Evolutionary conservation across 2,113 vertebrate genomes (phyloP), one percentile per base, ranked within the genome.

Genomic region (Phrynosoma blainvillii): DNA sequence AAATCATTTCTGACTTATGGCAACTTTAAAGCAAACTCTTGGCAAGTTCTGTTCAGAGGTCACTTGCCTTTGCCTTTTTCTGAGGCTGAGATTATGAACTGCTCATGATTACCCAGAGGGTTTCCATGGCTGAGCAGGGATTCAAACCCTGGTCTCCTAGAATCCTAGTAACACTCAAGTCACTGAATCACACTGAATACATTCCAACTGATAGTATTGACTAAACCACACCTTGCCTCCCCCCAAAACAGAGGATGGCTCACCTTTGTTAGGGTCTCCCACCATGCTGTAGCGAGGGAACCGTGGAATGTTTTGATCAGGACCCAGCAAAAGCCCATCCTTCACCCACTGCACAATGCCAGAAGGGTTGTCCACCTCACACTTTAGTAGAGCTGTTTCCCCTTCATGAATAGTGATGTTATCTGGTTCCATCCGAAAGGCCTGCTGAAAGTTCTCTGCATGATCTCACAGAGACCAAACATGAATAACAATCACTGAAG

Each of bases 321-420:
- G 96, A 91, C 97, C 97, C 94, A 98, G 90, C 80, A 97, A 96
- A 86, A 98, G 94, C 79, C 97, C 97, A 70, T 97, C 96, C 90
- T 97, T 98, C 70, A 93, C 97, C 97, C 97, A 98, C 95, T 97
- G 97, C 85, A 98, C 96, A 5, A 88, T 92, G 89, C 97, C 97
- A 0, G 97, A 96, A 87, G 93, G 91, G 85, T 95, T 93, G 54
- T 97, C 94, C 95, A 98, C 96, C 93, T 97, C 97, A 92, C 97
- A 98, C 91, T 90, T 95, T 84, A 98, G 90, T 92, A 96, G 89
- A 88, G 94, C 95, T 86, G 92, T 94, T 89, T 90, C 92, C 80
- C 97, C 97, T 82, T 94, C 95, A 20, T 87, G 84, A 90, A 95
- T 93, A 7, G 96, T 97, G 75, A 96, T 65, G 88, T 97, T 97